Evolutionary conservation across 2,797 vertebrate species (phyloP).

Genomic region (Xerus rutilus): DNA sequence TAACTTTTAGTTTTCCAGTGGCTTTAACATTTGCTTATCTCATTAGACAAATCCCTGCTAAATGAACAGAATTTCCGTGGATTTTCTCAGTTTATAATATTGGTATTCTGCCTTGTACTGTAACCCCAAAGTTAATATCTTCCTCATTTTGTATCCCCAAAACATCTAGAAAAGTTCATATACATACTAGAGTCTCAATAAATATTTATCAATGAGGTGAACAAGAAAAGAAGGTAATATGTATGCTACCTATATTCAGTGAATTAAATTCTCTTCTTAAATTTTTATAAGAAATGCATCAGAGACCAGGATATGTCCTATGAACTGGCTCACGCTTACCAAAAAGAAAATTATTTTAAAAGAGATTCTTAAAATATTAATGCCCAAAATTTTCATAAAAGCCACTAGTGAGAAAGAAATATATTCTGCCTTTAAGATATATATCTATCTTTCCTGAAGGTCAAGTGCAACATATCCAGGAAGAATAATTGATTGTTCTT

Average conservation of each 20-base stretch:
- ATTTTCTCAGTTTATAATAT: neutral
- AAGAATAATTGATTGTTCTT: slow-evolving; percentile 53
- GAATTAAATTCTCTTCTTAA: neutral
- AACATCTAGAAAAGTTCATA: neutral
- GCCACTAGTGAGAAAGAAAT: slow-evolving; percentile 24
- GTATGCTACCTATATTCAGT: neutral
- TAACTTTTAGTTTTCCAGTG: neutral
- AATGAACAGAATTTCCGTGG: neutral
- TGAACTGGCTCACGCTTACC: neutral
- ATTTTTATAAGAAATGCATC: slow-evolving; percentile 3
- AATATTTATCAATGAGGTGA: slow-evolving; percentile 46
- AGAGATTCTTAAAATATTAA: slow-evolving; percentile 63
- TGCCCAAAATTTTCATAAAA: slow-evolving; percentile 47
- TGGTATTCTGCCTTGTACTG: neutral
- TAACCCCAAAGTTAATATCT: neutral
- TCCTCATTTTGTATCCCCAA: neutral
- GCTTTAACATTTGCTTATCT: neutral
- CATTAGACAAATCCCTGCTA: neutral
- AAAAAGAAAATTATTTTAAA: slow-evolving; percentile 25
- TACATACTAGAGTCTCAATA: neutral
- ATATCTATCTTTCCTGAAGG: slow-evolving; percentile 29
- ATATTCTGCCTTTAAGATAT: slow-evolving; percentile 44
- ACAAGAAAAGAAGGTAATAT: slow-evolving; percentile 2
- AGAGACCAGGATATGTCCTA: neutral
- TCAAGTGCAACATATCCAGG: slow-evolving; percentile 20